Evolutionary conservation across 2,113 vertebrate genomes (phyloP).

Genomic region (Laticauda laticaudata): DNA sequence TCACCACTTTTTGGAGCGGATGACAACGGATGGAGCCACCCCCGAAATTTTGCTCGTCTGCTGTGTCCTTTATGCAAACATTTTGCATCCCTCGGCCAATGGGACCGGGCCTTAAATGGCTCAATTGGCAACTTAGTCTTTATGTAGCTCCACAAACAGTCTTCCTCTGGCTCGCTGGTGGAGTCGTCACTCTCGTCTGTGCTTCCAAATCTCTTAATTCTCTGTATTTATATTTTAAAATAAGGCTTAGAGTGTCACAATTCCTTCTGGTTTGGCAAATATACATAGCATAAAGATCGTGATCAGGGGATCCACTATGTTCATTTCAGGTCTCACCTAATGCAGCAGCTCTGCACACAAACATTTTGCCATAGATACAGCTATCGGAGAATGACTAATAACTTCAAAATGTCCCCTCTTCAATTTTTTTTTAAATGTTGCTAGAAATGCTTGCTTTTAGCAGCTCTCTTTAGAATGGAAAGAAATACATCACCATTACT

Average conservation of each 20-base stretch:
- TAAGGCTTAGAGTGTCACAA: not conserved
- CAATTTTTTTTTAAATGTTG: not conserved
- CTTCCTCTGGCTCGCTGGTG: not conserved
- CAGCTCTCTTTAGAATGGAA: not conserved
- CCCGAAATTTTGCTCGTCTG: too few species aligned
- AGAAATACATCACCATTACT: not conserved
- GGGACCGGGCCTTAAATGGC: not conserved
- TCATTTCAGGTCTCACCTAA: not conserved
- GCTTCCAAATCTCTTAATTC: not conserved
- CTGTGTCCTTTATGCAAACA: too few species aligned
- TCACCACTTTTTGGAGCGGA: too few species aligned
- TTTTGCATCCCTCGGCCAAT: too few species aligned
- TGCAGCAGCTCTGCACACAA: not conserved
- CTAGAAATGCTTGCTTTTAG: not conserved
- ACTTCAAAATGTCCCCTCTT: not conserved
- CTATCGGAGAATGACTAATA: not conserved
- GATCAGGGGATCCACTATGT: not conserved
- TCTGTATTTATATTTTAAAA: not conserved
- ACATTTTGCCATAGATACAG: not conserved
- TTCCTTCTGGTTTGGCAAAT: not conserved
- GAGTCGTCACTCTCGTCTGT: too few species aligned
- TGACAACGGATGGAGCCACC: too few species aligned
- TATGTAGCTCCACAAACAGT: not conserved
- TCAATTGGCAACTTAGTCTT: not conserved
- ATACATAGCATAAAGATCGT: not conserved